phyloP scores from a whole-genome alignment of 2,797 vertebrate genomes.

The Microctenopoma steveboyesi region DNA sequence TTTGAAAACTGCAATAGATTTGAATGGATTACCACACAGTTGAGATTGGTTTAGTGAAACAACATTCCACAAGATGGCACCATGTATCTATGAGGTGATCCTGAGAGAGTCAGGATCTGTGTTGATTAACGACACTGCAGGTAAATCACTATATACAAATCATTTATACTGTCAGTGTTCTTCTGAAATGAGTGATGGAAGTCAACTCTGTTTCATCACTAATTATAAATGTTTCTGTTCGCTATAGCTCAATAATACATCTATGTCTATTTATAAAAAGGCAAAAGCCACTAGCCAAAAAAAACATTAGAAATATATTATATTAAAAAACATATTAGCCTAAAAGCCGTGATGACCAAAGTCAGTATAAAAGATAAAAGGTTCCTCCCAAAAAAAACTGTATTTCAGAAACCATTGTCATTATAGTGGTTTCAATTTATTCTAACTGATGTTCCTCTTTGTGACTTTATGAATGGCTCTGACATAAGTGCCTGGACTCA shows the following conservation, averaged over 20 bases:
- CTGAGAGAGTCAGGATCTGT: no score
- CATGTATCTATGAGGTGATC: no score
- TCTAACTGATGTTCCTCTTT: background rate
- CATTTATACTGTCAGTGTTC: no score
- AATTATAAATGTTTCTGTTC: background rate
- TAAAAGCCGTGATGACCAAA: background rate
- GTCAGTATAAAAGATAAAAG: background rate
- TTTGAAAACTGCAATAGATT: no score
- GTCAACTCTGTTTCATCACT: background rate
- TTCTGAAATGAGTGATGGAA: background rate
- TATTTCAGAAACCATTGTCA: slow-evolving; percentile 17
- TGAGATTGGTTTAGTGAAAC: no score
- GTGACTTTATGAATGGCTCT: background rate
- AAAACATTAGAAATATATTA: no score
- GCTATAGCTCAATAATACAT: background rate
- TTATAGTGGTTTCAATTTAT: slow-evolving; percentile 32
- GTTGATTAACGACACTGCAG: no score
- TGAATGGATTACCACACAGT: no score
- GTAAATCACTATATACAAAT: background rate
- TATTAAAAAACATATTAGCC: background rate
- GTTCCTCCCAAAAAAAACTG: background rate
- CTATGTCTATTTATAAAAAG: background rate
- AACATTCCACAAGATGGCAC: slow-evolving; percentile 54
- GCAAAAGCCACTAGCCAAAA: background rate
- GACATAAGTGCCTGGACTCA: background rate